Evolutionary conservation across 2,888 invertebrate genomes (phyloP).

Genomic region (Chrysodeixis includens): DNA sequence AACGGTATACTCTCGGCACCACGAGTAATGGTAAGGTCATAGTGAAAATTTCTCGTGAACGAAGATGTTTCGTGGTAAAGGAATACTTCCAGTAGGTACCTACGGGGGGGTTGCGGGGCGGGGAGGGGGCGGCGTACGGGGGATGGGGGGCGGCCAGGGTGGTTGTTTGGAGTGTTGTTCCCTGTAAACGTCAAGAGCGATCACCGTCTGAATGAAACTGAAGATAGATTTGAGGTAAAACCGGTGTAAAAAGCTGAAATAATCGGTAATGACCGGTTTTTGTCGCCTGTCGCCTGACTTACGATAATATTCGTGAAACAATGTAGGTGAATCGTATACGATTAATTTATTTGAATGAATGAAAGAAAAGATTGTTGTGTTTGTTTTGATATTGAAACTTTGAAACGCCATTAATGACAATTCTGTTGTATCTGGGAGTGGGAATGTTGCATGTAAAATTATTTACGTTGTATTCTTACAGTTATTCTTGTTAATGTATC

Average conservation of each 20-base stretch:
- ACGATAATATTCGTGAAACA: constrained; percentile 18
- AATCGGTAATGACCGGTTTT: constrained; percentile 63
- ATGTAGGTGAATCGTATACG: not conserved
- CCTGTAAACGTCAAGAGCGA: constrained; percentile 83
- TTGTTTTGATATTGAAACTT: not conserved
- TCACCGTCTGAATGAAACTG: constrained; percentile 72
- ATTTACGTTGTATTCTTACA: too few relatives aligned
- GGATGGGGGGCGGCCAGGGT: constrained; percentile 41
- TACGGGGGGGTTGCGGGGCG: constrained; percentile 31
- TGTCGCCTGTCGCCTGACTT: constrained; percentile 35
- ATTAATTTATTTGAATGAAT: constrained; percentile 6
- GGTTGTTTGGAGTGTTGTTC: constrained; percentile 78
- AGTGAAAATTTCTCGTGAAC: constrained; percentile 61
- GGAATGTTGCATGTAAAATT: not conserved
- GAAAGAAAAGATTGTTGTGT: constrained; percentile 1
- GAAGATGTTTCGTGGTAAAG: constrained; percentile 55
- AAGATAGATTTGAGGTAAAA: constrained; percentile 70
- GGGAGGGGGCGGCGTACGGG: constrained; percentile 37
- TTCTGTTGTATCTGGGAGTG: not conserved
- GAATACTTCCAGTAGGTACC: constrained; percentile 59
- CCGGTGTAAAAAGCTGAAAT: constrained; percentile 62
- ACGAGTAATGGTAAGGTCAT: constrained; percentile 52
- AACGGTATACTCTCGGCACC: constrained; percentile 41
- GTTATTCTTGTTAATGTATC: too few relatives aligned
- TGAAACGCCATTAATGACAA: not conserved